phyloP scores from a whole-genome alignment of 1,140 invertebrate species.

The Radopholus similis region DNA sequence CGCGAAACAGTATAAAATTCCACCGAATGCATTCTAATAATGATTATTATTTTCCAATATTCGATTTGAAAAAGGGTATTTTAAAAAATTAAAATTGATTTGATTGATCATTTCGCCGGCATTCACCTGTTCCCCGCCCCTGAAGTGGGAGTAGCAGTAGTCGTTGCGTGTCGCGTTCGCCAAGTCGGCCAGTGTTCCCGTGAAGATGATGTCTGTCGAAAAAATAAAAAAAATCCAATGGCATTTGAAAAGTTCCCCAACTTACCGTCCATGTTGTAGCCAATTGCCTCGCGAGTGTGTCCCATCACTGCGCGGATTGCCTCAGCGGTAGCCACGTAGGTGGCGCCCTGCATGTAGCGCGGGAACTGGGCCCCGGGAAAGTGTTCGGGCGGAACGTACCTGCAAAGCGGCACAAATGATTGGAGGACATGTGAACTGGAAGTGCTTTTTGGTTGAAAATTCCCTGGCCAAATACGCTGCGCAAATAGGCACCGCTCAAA shows the following conservation, averaged over 20 bases:
- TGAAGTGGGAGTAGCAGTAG: no score
- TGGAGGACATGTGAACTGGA: background rate
- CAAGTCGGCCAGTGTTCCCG: slow-evolving; percentile 16
- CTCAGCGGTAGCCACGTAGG: slow-evolving; percentile 12
- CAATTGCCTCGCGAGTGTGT: slow-evolving; percentile 2
- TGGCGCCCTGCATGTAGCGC: background rate
- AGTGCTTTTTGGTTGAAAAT: background rate
- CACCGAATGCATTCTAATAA: no score
- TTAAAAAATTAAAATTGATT: no score
- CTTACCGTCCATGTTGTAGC: no score
- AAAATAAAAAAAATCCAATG: no score
- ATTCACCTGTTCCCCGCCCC: no score
- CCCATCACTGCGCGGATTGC: slow-evolving; percentile 6
- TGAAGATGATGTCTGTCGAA: slow-evolving; percentile 29
- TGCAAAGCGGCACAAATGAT: background rate
- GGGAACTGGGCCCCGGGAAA: slow-evolving; percentile 17
- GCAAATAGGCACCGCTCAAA: no score
- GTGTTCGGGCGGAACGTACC: slow-evolving; percentile 11
- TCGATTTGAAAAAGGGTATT: no score
- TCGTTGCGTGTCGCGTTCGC: slow-evolving; percentile 20
- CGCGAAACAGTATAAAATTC: no score
- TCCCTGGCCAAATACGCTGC: background rate
- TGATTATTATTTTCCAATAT: no score
- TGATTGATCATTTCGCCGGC: no score
- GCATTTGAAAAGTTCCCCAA: no score